A percentile compares a stretch with the other conserved stretches of the same genome.
Conservation (phyloP, 2,888 invertebrate species). For the Ariolimax columbianus region DNA sequence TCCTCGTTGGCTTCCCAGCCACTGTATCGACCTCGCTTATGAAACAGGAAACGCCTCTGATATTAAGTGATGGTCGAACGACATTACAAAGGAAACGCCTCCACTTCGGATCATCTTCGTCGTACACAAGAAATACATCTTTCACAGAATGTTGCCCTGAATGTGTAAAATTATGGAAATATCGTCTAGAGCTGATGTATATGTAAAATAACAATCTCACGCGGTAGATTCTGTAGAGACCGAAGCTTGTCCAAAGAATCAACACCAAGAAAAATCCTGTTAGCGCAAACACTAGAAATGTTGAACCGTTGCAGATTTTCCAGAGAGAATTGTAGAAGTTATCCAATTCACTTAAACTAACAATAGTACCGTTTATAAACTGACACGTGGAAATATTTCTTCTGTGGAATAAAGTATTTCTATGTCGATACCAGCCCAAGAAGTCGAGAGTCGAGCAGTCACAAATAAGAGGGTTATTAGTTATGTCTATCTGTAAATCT, state of each 20-base stretch:
- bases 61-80: not conserved
- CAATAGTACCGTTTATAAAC: not conserved
- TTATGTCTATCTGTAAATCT: not conserved
- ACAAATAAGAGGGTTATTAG: not conserved
- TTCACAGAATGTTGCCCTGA: not conserved
- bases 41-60: not conserved
- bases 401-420: not conserved
- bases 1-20: not conserved
- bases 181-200: not conserved
- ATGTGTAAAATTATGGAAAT: not conserved
- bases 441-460: constrained; percentile 14
- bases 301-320: constrained; percentile 7
- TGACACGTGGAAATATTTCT: not conserved
- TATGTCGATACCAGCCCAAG: not conserved
- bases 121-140: constrained; percentile 21
- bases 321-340: constrained; percentile 14
- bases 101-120: not conserved
- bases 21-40: not conserved
- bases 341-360: not conserved
- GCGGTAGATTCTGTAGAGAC: not conserved
- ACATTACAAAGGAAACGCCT: not conserved
- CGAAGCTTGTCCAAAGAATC: constrained; percentile 10
- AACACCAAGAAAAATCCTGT: not conserved
- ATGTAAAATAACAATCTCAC: not conserved
- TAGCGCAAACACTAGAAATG: not conserved